phyloP scores from a whole-genome alignment of 1,140 invertebrate species.

The Lucilia sericata region DNA sequence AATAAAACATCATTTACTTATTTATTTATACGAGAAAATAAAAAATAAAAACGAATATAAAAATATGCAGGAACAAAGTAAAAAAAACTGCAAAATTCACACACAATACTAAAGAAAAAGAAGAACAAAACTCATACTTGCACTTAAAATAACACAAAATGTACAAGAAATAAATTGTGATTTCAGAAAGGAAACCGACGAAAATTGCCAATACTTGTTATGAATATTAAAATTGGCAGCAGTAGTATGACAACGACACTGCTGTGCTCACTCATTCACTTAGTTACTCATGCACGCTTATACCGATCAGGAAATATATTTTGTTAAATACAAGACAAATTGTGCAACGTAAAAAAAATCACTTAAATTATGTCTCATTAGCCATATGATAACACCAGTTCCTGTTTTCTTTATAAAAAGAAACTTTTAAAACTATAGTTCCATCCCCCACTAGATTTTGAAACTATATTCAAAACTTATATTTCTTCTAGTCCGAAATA shows the following conservation, averaged over 20 bases:
- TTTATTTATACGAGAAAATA: neutral
- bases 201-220: conserved; percentile 39
- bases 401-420: too few relatives aligned
- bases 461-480: too few relatives aligned
- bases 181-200: conserved; percentile 45
- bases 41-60: conserved; percentile 10
- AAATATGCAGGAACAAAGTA: neutral
- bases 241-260: conserved; percentile 10
- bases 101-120: conserved; percentile 19
- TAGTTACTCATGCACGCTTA: neutral
- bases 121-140: neutral
- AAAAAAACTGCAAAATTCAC: neutral
- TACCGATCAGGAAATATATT: neutral
- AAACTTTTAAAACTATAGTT: too few relatives aligned
- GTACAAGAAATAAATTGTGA: conserved; percentile 27
- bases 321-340: neutral
- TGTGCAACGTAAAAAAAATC: too few relatives aligned
- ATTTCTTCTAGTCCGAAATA: too few relatives aligned
- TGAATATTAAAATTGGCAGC: conserved; percentile 44
- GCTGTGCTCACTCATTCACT: too few relatives aligned
- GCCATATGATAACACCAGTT: too few relatives aligned
- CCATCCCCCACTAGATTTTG: too few relatives aligned
- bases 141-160: conserved; percentile 25
- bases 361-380: too few relatives aligned
- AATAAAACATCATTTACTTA: neutral